Evolutionary conservation across 2,797 vertebrate genomes (phyloP), one percentile per base, ranked within the genome.

Genomic region (Myotis pilosus): DNA sequence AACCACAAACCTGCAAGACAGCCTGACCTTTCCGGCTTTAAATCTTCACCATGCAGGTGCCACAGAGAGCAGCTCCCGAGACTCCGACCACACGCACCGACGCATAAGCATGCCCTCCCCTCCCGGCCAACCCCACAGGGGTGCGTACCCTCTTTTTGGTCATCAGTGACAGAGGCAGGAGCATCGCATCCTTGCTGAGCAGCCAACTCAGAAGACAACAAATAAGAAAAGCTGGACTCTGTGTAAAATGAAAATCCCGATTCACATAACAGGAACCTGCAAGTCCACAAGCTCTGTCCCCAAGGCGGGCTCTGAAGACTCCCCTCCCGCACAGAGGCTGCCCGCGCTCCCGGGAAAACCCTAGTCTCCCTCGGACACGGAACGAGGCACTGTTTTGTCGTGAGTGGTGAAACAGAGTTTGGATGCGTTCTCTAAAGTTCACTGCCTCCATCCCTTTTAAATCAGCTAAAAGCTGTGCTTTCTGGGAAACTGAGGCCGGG

Each of bases 191-290:
- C 38, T n/a, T 82, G 72, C 51, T 44, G 15, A 72, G 68, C 57
- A 33, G 41, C n/a, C 33, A 47, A 51, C 23, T 83, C 25, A 62
- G 53, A 68, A 28, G 51, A 95, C 89, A 85, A 94, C 87, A 68
- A 47, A 87, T 30, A 84, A 92, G 85, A 86, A 78, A 90, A 57
- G 23, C 22, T 49, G n/a, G 66, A 71, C 86, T 89, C 28, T 0
- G 28, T n/a, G 8, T 17, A 84, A 87, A 93, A 92, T 93, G 41
- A 94, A 95, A 71, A 25, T 33, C 64, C 62, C 6, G 44, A 86
- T 22, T 94, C 91, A 84, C 88, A 94, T 10, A 92, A 79, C 28
- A 0, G 62, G 11, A 83, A 85, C 76, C 15, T 25, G 60, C 28
- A 66, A 38, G 28, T 10, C 41, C 55, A 15, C 5, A 0, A 68